Percentiles rank a stretch among this genome's conserved stretches.
Evolutionary conservation across 2,888 invertebrate genomes (phyloP).

Genomic region (Tenthredo mesomela): DNA sequence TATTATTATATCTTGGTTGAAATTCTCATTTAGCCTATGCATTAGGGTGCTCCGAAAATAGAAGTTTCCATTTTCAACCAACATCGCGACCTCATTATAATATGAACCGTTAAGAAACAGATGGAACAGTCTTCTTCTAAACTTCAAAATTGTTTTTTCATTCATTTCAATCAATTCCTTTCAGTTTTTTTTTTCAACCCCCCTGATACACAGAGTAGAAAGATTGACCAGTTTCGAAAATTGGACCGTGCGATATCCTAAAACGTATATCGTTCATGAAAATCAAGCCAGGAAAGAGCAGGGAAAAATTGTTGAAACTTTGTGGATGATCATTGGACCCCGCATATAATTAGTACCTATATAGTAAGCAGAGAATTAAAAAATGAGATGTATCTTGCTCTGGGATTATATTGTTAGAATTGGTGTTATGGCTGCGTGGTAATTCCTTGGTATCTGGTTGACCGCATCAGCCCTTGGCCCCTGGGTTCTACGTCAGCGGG

Average conservation of each 20-base stretch:
- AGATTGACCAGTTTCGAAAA: too few species aligned
- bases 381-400: too few species aligned
- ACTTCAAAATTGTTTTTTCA: background rate
- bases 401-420: background rate
- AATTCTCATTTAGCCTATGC: background rate
- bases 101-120: background rate
- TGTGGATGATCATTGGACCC: too few species aligned
- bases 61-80: background rate
- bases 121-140: background rate
- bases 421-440: slow-evolving; percentile 24
- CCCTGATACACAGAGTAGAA: too few species aligned
- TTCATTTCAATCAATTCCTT: background rate
- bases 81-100: background rate
- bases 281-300: too few species aligned
- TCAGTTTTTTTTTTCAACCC: too few species aligned
- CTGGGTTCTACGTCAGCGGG: background rate
- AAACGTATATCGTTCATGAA: too few species aligned
- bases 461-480: slow-evolving; percentile 24
- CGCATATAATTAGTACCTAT: too few species aligned
- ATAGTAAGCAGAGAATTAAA: too few species aligned
- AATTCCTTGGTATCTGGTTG: slow-evolving; percentile 28
- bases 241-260: too few species aligned
- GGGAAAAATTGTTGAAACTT: too few species aligned
- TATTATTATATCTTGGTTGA: slow-evolving; percentile 1
- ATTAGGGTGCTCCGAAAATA: background rate